A percentile compares a stretch with the other conserved stretches of the same genome.
phyloP scores from a whole-genome alignment of 2,888 invertebrate genomes.

The Polylopha cassiicola region DNA sequence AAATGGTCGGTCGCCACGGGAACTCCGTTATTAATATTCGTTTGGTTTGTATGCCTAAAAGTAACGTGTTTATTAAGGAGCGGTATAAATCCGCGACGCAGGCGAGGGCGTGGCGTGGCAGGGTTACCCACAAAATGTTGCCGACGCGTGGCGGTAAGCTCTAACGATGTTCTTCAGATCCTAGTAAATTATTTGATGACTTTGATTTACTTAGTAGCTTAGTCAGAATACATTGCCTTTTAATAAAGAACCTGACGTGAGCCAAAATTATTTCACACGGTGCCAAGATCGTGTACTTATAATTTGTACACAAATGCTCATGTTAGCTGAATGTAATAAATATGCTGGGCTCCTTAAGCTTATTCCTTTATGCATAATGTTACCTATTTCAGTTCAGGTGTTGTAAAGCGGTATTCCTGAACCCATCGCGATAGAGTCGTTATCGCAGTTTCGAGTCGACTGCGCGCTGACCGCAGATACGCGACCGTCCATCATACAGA shows the following conservation, averaged over 20 bases:
- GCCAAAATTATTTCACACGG: too few relatives aligned
- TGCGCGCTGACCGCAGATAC: constrained; percentile 64
- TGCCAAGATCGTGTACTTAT: too few relatives aligned
- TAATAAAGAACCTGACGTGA: background rate
- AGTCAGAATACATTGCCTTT: constrained; percentile 22
- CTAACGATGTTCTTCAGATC: constrained; percentile 62
- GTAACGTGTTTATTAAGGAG: constrained; percentile 69
- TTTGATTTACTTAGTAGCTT: constrained; percentile 69
- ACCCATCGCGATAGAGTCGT: constrained; percentile 32
- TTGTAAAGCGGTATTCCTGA: constrained; percentile 13
- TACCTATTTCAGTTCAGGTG: constrained; percentile 11
- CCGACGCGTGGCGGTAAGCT: constrained; percentile 62
- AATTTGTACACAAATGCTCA: too few relatives aligned
- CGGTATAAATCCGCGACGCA: constrained; percentile 53
- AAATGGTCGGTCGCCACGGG: constrained; percentile 50
- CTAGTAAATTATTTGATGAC: constrained; percentile 52
- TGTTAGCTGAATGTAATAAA: too few relatives aligned
- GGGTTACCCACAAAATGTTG: constrained; percentile 60
- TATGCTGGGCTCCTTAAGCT: too few relatives aligned
- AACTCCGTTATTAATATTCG: constrained; percentile 68
- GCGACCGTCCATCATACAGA: constrained; percentile 72
- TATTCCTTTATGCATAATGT: background rate
- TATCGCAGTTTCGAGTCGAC: constrained; percentile 69
- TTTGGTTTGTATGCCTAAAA: constrained; percentile 39
- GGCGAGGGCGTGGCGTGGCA: constrained; percentile 32